Conservation (phyloP, 2,797 vertebrate species). For the Eleutherodactylus coqui region DNA sequence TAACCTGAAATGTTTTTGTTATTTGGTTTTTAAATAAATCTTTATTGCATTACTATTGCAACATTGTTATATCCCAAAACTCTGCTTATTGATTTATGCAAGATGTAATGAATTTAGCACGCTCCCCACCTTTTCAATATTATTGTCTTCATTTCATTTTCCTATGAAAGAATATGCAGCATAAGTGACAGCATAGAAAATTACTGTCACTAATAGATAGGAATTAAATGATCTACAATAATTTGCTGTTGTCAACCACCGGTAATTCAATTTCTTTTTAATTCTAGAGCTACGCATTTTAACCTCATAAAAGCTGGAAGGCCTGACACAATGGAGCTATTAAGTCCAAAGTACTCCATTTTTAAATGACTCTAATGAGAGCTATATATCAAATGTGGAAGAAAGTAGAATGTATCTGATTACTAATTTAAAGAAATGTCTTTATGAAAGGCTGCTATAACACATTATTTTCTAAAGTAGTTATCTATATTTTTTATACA, state of each 20-base stretch:
- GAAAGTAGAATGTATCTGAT: neutral
- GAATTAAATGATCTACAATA: slow-evolving; percentile 58
- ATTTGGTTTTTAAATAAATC: slow-evolving; percentile 22
- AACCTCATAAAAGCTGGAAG: slow-evolving; percentile 46
- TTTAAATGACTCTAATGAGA: neutral
- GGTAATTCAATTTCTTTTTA: slow-evolving; percentile 50
- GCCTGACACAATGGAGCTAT: neutral
- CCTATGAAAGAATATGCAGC: slow-evolving; percentile 44
- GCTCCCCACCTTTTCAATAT: slow-evolving; percentile 28
- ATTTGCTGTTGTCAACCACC: slow-evolving; percentile 57
- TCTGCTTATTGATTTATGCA: slow-evolving; percentile 26
- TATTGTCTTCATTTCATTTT: slow-evolving; percentile 53
- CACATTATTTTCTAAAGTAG: neutral
- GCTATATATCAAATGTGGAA: neutral
- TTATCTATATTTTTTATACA: too few species aligned
- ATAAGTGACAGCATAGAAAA: slow-evolving; percentile 51
- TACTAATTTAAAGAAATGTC: neutral
- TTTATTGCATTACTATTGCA: slow-evolving; percentile 14
- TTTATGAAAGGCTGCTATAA: neutral
- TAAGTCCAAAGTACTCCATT: neutral
- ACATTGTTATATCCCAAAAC: slow-evolving; percentile 32
- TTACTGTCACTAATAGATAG: slow-evolving; percentile 57
- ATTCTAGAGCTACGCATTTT: slow-evolving; percentile 31
- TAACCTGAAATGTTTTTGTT: slow-evolving; percentile 4
- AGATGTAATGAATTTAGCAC: slow-evolving; percentile 28